Percentiles rank a stretch among this genome's conserved stretches.
Evolutionary conservation across 2,113 vertebrate genomes (phyloP).

Genomic region (Trematomus loennbergii): DNA sequence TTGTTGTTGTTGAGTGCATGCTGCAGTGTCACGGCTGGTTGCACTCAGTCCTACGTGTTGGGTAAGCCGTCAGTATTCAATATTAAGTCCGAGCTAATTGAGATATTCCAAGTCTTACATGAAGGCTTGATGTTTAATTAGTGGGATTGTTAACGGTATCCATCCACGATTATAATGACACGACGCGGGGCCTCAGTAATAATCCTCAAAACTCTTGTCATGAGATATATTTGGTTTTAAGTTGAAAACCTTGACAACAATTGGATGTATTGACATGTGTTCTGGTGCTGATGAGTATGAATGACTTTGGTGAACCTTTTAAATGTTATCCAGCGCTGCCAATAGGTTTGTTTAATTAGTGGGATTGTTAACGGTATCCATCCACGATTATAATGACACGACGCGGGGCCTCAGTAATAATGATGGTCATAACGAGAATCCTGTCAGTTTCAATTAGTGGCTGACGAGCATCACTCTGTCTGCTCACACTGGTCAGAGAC

Average conservation of each 20-base stretch:
- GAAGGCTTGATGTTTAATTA: background rate
- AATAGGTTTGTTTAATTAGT: background rate
- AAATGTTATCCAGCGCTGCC: too few relatives aligned
- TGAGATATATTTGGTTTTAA: background rate
- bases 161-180: slow-evolving; percentile 8
- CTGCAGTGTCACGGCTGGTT: slow-evolving; percentile 8
- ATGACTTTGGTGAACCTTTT: too few relatives aligned
- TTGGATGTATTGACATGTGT: background rate
- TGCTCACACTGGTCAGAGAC: background rate
- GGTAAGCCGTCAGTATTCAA: background rate
- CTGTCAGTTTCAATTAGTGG: slow-evolving; percentile 31
- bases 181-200: too few relatives aligned
- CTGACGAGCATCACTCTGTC: background rate
- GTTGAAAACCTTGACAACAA: background rate
- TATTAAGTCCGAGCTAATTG: slow-evolving; percentile 2
- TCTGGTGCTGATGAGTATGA: too few relatives aligned
- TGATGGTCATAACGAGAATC: background rate
- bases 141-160: background rate
- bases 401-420: background rate
- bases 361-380: background rate
- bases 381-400: slow-evolving; percentile 1
- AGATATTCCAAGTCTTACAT: background rate
- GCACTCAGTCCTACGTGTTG: background rate
- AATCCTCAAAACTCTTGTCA: too few relatives aligned
- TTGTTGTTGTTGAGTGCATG: background rate